Conservation (phyloP, 2,113 vertebrate genomes). For the Nanorana parkeri region DNA sequence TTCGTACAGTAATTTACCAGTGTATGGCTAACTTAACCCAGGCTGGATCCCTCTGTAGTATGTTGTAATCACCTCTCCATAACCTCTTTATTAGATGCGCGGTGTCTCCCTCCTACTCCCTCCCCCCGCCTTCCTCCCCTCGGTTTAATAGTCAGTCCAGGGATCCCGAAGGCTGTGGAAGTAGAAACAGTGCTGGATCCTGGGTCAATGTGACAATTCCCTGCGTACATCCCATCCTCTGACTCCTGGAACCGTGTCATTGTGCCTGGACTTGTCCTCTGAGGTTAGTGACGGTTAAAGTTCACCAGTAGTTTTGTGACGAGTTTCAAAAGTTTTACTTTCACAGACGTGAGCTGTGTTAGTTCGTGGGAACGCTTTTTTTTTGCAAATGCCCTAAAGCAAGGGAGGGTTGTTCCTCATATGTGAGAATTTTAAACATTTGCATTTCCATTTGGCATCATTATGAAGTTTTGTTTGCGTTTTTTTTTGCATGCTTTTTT, state of each 20-base stretch:
- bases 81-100: constrained; percentile 6
- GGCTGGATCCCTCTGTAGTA: neutral
- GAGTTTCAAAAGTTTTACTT: no score
- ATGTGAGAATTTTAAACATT: no score
- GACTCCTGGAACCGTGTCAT: neutral
- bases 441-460: no score
- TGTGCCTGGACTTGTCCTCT: neutral
- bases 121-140: neutral
- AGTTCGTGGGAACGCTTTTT: no score
- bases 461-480: no score
- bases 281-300: neutral
- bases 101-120: neutral
- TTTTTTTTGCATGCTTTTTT: no score
- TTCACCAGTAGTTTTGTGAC: no score
- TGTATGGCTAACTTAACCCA: no score
- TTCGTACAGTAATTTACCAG: no score
- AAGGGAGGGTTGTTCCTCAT: no score
- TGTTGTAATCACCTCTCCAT: constrained; percentile 17
- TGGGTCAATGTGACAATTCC: neutral
- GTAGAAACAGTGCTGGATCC: neutral
- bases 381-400: no score
- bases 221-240: neutral
- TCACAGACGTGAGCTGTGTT: no score
- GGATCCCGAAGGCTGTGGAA: neutral
- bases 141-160: constrained; percentile 19